phyloP scores from a whole-genome alignment of 2,113 vertebrate genomes.

The Dromiciops gliroides region DNA sequence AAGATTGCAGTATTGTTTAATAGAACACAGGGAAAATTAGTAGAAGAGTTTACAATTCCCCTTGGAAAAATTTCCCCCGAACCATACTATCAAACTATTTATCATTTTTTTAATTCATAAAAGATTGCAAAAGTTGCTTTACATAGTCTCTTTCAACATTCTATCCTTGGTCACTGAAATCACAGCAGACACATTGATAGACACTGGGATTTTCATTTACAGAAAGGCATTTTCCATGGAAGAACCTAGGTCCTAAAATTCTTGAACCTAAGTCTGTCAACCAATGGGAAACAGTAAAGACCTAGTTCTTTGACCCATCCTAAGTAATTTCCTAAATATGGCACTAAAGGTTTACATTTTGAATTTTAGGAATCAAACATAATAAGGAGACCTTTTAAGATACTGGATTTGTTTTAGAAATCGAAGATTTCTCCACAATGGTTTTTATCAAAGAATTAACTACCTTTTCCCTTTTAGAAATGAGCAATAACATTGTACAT shows the following conservation, averaged over 20 bases:
- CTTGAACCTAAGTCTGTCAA: background rate
- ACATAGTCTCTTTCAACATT: background rate
- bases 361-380: background rate
- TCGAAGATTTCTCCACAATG: conserved; percentile 43
- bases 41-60: background rate
- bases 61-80: background rate
- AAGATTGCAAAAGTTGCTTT: background rate
- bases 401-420: background rate
- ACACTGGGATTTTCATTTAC: background rate
- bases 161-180: background rate
- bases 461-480: conserved; percentile 28
- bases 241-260: background rate
- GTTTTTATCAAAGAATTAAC: background rate
- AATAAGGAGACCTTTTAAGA: background rate
- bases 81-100: background rate
- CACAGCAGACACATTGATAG: background rate
- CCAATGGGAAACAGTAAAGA: background rate
- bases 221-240: background rate
- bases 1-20: background rate
- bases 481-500: background rate
- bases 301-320: background rate
- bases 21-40: background rate
- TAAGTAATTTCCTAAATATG: background rate
- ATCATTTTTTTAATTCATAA: background rate
- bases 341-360: background rate